Evolutionary conservation across 2,797 vertebrate genomes (phyloP).

Genomic region (Macropus fuliginosus): DNA sequence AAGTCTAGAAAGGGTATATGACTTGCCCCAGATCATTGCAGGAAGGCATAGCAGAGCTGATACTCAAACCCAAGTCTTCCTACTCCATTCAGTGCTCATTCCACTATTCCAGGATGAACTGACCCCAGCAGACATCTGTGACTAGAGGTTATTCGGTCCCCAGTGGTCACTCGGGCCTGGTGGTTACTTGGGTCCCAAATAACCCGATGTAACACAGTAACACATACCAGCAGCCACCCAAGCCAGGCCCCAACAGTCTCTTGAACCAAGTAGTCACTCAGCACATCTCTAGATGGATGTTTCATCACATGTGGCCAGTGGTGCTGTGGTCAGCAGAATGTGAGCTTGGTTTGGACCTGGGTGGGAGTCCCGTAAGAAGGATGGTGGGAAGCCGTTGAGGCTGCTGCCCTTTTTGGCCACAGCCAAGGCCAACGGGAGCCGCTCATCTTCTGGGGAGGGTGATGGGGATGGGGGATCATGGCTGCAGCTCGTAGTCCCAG

Average conservation of each 20-base stretch:
- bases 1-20: slow-evolving; percentile 26
- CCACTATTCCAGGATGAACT: neutral
- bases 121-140: neutral
- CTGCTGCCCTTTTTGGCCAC: slow-evolving; percentile 86
- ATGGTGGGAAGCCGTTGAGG: slow-evolving; percentile 84
- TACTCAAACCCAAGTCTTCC: neutral
- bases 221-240: neutral
- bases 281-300: slow-evolving; percentile 88
- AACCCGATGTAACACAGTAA: neutral
- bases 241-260: neutral
- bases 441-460: slow-evolving; percentile 88
- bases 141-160: neutral
- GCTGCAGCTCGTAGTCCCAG: slow-evolving; percentile 85
- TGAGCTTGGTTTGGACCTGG: slow-evolving; percentile 86
- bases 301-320: slow-evolving; percentile 90
- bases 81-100: neutral
- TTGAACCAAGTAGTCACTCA: neutral
- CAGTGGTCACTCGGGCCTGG: slow-evolving; percentile 2
- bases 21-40: neutral
- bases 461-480: slow-evolving; percentile 89
- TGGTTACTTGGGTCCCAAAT: neutral
- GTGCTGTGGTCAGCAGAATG: slow-evolving; percentile 87
- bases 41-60: neutral
- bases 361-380: slow-evolving; percentile 83
- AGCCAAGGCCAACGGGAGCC: slow-evolving; percentile 84